phyloP scores from a whole-genome alignment of 2,797 vertebrate species.

The Benthosema pterotum region DNA sequence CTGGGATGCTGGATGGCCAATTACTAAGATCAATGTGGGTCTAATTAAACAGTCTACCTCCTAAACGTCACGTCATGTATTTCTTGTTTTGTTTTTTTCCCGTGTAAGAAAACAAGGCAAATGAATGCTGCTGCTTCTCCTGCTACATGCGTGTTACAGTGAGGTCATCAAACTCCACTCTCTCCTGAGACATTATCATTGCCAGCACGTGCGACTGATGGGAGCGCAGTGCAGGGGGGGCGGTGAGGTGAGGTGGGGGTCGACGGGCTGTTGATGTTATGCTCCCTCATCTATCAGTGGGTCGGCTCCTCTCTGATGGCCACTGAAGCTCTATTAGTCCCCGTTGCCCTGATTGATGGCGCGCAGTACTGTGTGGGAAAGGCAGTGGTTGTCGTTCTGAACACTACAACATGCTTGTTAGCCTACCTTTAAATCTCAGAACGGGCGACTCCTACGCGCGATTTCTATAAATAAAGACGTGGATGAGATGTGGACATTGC shows the following conservation, averaged over 20 bases:
- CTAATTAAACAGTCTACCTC: conserved; percentile 61
- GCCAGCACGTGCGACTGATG: conserved; percentile 45
- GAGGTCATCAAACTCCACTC: conserved; percentile 33
- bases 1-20: conserved; percentile 64
- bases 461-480: conserved; percentile 27
- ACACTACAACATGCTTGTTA: conserved; percentile 54
- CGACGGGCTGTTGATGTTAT: conserved; percentile 50
- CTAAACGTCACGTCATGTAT: conserved; percentile 34
- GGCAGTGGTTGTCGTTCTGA: conserved; percentile 54
- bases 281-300: conserved; percentile 70
- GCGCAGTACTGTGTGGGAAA: conserved; percentile 56
- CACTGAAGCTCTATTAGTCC: conserved; percentile 72
- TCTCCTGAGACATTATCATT: conserved; percentile 58
- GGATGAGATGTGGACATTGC: conserved; percentile 42
- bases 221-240: conserved; percentile 10
- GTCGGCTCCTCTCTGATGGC: conserved; percentile 70
- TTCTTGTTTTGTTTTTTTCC: conserved; percentile 1
- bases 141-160: conserved; percentile 41
- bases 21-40: conserved; percentile 69
- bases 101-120: conserved; percentile 35
- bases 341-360: conserved; percentile 71
- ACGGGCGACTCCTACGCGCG: conserved; percentile 47
- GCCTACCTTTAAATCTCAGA: conserved; percentile 44
- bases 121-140: conserved; percentile 41
- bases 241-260: not conserved